Base-by-base conservation (phyloP, 2,113 vertebrate species). In the Etheostoma cragini region DNA sequence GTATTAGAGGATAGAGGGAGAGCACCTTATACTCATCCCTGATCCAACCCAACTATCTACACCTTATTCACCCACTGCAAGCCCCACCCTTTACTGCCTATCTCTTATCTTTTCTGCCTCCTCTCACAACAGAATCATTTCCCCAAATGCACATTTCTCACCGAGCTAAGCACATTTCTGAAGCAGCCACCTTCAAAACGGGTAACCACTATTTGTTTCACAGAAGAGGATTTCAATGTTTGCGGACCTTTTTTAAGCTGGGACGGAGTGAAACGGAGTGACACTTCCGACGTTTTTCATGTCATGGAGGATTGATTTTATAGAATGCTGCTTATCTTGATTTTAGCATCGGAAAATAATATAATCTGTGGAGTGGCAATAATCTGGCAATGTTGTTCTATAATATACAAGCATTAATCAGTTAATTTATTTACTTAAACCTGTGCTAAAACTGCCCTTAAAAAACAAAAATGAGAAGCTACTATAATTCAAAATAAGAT, bases 101-200 rank as follows among this genome's bases (percentile, higher is more conserved):
- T 67, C 30, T 75, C 45, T 33, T 24, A 33, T 71, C 76, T 63
- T 30, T 13, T 61, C 61, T 1, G 8, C 61, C 57, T 79, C 46
- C 19, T 58, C 47, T 19, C 15, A 50, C 69, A 80, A 21, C 74
- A 54, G 46, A 68, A 62, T 22, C 64, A 60, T 70, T 79, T 57
- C 45, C 74, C 61, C 30, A 56, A 61, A 82, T 75, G 68, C 78
- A 75, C 64, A 63, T 72, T 46, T 5, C 53, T 89, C 76, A 76
- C 83, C 42, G 72, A 67, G 46, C 42, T 13, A 61, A 76, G 71
- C 66, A 53, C 60, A 86, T 74, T 47, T 58, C 35, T 65, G 52
- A 60, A 72, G 54, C n/a, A 0, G 72, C 72, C 63, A 46, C 52
- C 46, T 42, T 83, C 24, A 54, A 81, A 26, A 78, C 76, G 65